Evolutionary conservation across 2,888 invertebrate genomes (phyloP).

Genomic region (Phyllotreta cruciferae): DNA sequence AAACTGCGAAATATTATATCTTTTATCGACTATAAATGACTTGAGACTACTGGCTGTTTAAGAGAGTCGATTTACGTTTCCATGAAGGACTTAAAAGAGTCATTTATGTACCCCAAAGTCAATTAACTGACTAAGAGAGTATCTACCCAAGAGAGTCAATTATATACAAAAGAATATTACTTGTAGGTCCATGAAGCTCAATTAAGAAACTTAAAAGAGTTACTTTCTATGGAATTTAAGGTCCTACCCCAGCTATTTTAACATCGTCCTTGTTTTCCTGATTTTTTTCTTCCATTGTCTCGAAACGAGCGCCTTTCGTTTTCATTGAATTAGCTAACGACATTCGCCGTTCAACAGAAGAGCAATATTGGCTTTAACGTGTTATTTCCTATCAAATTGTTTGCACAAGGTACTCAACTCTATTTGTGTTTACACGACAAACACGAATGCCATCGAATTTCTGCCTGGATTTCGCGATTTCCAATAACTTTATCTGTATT

Average conservation of each 20-base stretch:
- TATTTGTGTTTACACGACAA: conserved; percentile 11
- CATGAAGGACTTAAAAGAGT: no score
- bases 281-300: not conserved
- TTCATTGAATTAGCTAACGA: conserved; percentile 17
- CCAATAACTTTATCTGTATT: not conserved
- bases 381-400: conserved; percentile 10
- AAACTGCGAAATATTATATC: not conserved
- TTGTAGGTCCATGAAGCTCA: no score
- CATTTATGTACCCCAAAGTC: no score
- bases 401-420: conserved; percentile 4
- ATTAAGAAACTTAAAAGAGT: no score
- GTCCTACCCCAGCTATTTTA: no score
- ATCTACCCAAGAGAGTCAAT: no score
- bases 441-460: conserved; percentile 2
- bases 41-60: no score
- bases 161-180: no score
- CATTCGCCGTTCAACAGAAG: conserved; percentile 4
- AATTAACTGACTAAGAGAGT: no score
- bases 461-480: conserved; percentile 4
- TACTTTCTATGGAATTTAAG: no score
- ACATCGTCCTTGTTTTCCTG: conserved; percentile 9
- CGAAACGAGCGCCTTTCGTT: not conserved
- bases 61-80: no score
- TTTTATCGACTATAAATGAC: not conserved
- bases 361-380: conserved; percentile 9